Percentiles rank a stretch among this genome's conserved stretches.
Evolutionary conservation across 2,113 vertebrate genomes (phyloP).

Genomic region (Colistium nudipinnis): DNA sequence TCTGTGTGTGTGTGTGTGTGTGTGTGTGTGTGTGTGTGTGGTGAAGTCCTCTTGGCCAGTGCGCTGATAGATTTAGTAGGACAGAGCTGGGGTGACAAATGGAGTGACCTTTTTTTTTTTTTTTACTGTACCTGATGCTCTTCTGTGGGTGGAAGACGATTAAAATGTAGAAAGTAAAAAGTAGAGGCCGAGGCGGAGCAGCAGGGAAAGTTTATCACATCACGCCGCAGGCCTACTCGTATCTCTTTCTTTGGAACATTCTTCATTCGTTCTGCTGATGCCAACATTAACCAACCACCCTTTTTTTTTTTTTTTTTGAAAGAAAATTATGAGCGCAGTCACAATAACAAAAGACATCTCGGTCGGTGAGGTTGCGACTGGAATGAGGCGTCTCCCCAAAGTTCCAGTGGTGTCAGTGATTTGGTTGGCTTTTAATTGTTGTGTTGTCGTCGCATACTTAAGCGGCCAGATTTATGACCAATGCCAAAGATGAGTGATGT

Average conservation of each 20-base stretch:
- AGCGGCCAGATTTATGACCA: constrained; percentile 31
- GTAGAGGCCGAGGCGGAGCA: constrained; percentile 1
- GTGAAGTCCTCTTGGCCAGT: constrained; percentile 12
- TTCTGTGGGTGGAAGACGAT: constrained; percentile 21
- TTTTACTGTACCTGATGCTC: constrained; percentile 8
- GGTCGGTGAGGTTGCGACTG: constrained; percentile 9
- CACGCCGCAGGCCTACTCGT: not conserved
- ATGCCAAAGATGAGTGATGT: constrained; percentile 16
- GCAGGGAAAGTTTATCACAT: not conserved
- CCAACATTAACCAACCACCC: not conserved
- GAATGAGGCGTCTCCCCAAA: constrained; percentile 24
- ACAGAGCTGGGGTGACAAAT: constrained; percentile 21
- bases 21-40: too few relatives aligned
- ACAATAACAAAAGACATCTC: constrained; percentile 19
- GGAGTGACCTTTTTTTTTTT: constrained; percentile 20
- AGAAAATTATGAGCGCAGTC: not conserved
- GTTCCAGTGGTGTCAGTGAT: constrained; percentile 1
- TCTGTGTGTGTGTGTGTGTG: too few relatives aligned
- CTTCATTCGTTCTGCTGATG: not conserved
- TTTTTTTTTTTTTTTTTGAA: too few relatives aligned
- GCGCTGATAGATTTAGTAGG: constrained; percentile 32
- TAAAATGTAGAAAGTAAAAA: constrained; percentile 4
- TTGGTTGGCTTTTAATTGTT: constrained; percentile 26
- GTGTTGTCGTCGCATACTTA: constrained; percentile 7
- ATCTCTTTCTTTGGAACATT: constrained; percentile 9